Evolutionary conservation across 2,888 invertebrate genomes (phyloP).

Genomic region (Acleris literana): DNA sequence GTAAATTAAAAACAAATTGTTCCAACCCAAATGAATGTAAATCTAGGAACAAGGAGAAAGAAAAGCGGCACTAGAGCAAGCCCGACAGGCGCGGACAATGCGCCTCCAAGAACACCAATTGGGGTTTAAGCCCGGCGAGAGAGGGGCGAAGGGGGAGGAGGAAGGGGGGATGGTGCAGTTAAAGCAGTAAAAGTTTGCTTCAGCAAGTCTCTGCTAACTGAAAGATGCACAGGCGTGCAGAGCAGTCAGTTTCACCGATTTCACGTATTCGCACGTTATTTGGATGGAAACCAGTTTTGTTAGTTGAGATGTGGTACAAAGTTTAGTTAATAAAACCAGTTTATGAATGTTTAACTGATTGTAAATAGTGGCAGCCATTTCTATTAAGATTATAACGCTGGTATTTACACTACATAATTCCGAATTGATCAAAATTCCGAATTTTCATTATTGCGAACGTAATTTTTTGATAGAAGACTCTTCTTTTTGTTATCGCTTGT

Average conservation of each 20-base stretch:
- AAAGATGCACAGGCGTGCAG: slow-evolving; percentile 17
- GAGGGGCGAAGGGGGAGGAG: not conserved
- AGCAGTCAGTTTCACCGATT: not conserved
- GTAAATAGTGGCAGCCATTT: too few relatives aligned
- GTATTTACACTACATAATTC: too few relatives aligned
- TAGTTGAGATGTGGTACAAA: too few relatives aligned
- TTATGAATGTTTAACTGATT: too few relatives aligned
- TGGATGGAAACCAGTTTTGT: too few relatives aligned
- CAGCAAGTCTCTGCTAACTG: slow-evolving; percentile 26
- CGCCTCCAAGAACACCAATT: slow-evolving; percentile 16
- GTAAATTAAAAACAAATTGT: slow-evolving; percentile 7
- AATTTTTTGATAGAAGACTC: too few relatives aligned
- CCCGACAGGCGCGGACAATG: slow-evolving; percentile 3
- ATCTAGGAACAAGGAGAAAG: slow-evolving; percentile 17
- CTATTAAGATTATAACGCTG: too few relatives aligned
- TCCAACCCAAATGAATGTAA: slow-evolving; percentile 30
- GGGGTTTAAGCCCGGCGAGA: slow-evolving; percentile 5
- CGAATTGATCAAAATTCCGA: too few relatives aligned
- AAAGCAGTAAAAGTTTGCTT: slow-evolving; percentile 31
- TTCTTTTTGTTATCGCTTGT: too few relatives aligned
- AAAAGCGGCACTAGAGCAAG: not conserved
- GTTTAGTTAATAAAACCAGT: too few relatives aligned
- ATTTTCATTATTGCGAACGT: too few relatives aligned
- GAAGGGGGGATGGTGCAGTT: slow-evolving; percentile 16
- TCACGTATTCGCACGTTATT: not conserved